These are phyloP conservation scores for Ecliptopera silaceata DNA, from an alignment of 2,888 invertebrate species.

Conservation along the genomic window DNA sequence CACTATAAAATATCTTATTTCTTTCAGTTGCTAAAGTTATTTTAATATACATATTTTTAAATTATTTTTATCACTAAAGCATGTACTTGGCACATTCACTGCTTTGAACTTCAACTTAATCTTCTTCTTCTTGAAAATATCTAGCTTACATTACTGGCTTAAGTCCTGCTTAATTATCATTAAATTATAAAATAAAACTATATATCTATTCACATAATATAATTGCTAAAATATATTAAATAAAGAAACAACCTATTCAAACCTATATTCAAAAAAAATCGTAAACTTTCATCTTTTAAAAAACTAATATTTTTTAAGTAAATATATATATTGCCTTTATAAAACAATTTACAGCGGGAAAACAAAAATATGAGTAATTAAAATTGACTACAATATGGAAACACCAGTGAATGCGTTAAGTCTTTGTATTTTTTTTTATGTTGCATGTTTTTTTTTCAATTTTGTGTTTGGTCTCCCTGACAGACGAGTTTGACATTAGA, in stretches of 20 bases:
- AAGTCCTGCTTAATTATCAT: neutral
- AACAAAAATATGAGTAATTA: neutral
- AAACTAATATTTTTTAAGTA: too few species aligned
- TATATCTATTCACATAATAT: too few species aligned
- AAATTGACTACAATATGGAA: neutral
- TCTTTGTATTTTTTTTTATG: constrained; percentile 50
- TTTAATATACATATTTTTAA: constrained; percentile 13
- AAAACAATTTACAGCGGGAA: neutral
- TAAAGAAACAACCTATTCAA: too few species aligned
- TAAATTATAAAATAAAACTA: neutral
- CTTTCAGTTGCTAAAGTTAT: constrained; percentile 22
- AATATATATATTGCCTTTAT: too few species aligned
- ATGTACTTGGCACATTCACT: constrained; percentile 63
- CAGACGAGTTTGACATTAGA: too few species aligned
- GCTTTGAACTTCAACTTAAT: too few species aligned
- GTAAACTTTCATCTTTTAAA: too few species aligned
- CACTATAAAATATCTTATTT: constrained; percentile 19
- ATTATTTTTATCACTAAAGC: constrained; percentile 33
- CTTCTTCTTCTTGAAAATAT: neutral
- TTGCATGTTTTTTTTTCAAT: constrained; percentile 49
- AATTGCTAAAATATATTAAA: too few species aligned
- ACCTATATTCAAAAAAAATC: too few species aligned
- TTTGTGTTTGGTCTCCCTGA: constrained; percentile 42
- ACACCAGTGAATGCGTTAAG: constrained; percentile 58
- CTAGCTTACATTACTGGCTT: neutral